Conservation (phyloP, 2,113 vertebrate genomes). For the Ictalurus furcatus region DNA sequence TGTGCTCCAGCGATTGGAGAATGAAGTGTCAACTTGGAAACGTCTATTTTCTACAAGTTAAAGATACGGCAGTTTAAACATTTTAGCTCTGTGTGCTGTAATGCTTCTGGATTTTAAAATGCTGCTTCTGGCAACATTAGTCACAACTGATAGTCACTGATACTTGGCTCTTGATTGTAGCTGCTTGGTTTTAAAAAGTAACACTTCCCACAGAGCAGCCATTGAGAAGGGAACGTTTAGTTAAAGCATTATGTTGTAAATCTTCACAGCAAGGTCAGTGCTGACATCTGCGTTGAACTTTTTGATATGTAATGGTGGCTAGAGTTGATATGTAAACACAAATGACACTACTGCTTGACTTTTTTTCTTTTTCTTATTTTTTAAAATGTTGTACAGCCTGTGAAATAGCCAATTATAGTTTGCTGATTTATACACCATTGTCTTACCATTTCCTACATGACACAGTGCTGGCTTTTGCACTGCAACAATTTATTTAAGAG, state of each 20-base stretch:
- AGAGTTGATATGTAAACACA: conserved; percentile 46
- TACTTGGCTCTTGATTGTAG: conserved; percentile 36
- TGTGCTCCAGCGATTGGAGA: background rate
- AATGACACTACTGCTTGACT: conserved; percentile 10
- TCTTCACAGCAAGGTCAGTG: conserved; percentile 24
- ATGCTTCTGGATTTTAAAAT: conserved; percentile 39
- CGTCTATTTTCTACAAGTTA: conserved; percentile 43
- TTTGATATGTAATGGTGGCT: conserved; percentile 12
- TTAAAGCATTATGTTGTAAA: background rate
- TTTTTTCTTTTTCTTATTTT: background rate
- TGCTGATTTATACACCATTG: background rate
- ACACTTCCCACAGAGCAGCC: background rate
- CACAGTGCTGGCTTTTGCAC: background rate
- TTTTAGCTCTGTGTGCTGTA: background rate
- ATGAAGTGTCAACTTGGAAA: background rate
- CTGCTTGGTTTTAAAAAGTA: background rate
- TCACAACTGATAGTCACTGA: conserved; percentile 52
- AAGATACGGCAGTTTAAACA: conserved; percentile 36
- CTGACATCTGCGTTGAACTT: background rate
- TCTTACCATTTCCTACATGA: background rate
- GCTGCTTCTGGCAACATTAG: conserved; percentile 19
- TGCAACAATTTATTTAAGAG: background rate
- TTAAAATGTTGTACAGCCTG: background rate
- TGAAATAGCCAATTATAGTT: background rate
- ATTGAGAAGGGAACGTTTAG: background rate